Evolutionary conservation across 2,113 vertebrate genomes (phyloP).

Genomic region (Xyliphius kryptos): DNA sequence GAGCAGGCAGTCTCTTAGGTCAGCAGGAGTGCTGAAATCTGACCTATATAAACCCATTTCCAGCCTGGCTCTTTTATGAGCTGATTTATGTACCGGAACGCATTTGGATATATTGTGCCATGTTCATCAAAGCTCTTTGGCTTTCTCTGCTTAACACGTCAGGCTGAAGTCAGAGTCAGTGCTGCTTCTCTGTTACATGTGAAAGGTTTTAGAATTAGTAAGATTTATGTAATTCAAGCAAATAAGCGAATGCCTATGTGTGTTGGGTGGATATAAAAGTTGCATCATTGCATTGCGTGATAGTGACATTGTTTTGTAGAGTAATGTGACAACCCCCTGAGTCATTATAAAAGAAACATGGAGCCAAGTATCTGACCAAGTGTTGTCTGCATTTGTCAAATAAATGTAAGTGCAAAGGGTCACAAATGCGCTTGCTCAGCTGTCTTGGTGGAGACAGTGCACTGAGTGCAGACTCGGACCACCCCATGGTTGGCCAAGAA

Average conservation of each 20-base stretch:
- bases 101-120: no score
- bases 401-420: constrained; percentile 11
- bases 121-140: no score
- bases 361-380: constrained; percentile 4
- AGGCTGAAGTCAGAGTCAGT: no score
- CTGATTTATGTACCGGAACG: no score
- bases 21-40: constrained; percentile 3
- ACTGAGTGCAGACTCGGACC: constrained; percentile 1
- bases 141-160: not conserved
- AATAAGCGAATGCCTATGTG: constrained; percentile 15
- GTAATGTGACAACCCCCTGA: no score
- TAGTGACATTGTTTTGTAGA: no score
- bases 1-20: constrained; percentile 21
- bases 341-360: not conserved
- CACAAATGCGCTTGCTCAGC: constrained; percentile 33
- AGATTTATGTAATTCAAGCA: constrained; percentile 30
- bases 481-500: no score
- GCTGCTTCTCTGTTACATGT: no score
- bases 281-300: constrained; percentile 4
- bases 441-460: constrained; percentile 17
- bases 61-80: no score
- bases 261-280: no score
- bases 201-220: no score
- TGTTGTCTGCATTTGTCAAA: constrained; percentile 16
- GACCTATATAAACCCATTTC: constrained; percentile 18